Evolutionary conservation across 2,113 vertebrate genomes (phyloP), one percentile per base, ranked within the genome.

Genomic region (Pseudonaja textilis): DNA sequence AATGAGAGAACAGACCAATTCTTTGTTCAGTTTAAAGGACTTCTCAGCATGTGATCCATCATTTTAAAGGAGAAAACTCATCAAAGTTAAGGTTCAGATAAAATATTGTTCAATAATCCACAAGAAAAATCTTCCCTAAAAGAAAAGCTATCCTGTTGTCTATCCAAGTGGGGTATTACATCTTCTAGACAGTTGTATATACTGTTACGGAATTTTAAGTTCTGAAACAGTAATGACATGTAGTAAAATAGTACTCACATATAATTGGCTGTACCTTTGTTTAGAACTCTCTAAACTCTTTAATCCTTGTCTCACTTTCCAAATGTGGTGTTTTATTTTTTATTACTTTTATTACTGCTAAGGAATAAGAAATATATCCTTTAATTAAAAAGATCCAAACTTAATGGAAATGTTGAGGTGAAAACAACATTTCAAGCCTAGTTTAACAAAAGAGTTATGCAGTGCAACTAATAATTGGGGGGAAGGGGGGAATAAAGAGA

Each of bases 351-450:
- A 69, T 42, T 89, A 47, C n/a, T 92, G 69, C 54, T 29, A 94
- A 74, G 54, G 89, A 96, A 94, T 20, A 87, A 0, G 50, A 93
- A 22, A 87, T 88, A 42, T 90, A 90, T 91, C 9, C 94, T 87
- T 94, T 74, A 39, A 92, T 96, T 92, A 91, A 94, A 94, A 91
- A 26, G 11, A 92, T 56, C 9, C 93, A 26, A 93, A 55, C 4
- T 52, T 93, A 94, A 92, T 88, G 1, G 69, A 96, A 93, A 95
- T 81, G 92, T 92, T 93, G 95, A 93, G 25, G 86, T 94, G 93
- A 12, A 52, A 93, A 12, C 59, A 91, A 93, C 93, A 93, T 54
- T 92, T 61, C 0, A 95, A 91, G 34, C 34, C 34, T 93, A 91
- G 57, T 95, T 94, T 96, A 94, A 92, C 42, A 86, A 0, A 52